Base-by-base conservation (phyloP, 2,888 invertebrate species). In the Anoplius nigerrimus region DNA sequence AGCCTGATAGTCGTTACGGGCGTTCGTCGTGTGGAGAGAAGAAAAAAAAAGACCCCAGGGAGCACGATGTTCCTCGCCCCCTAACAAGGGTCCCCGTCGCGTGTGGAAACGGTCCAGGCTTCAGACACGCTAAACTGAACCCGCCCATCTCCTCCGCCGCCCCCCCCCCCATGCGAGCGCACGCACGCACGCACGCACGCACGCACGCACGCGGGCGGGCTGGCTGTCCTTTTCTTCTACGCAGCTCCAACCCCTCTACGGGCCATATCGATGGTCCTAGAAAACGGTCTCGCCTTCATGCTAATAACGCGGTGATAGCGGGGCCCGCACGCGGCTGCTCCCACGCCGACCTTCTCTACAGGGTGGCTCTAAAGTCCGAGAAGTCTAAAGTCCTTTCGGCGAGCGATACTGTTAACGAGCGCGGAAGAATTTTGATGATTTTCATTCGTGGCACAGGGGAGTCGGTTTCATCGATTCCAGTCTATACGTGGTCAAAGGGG, bases 271-370 rank as follows among this genome's bases (percentile, higher is more conserved):
- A 83, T 81, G 80, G 74, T 81, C 80, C 80, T 82, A 78, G 79
- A 82, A 78, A 83, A 77, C 78, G 79, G 75, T 79, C 69, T 84
- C 78, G 82, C 81, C 80, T 81, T 78, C 81, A 82, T 85, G 81
- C 84, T 86, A 86, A 86, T 86, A 86, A 86, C 79, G 80, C 68
- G 72, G 71, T 76, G 82, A 83, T 83, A 82, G 80, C 75, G 77
- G 71, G 79, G 75, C 73, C 69, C 60, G 78, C 86, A 86, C 83
- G 85, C 81, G 84, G 73, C 78, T 62, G 80, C 78, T 86, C 86
- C 82, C 86, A 86, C 84, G 82, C 34, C 80, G 68, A 62, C n/a
- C n/a, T 24, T 27, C 18, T 13, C 4, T 18, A 34, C 16, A 53
- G 27, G 34, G 21, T 56, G 56, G 34, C 8, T 11, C 43, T 11